These are phyloP conservation scores for Orchestes rusci DNA, from an alignment of 2,888 invertebrate genomes.

Conservation along the genomic window DNA sequence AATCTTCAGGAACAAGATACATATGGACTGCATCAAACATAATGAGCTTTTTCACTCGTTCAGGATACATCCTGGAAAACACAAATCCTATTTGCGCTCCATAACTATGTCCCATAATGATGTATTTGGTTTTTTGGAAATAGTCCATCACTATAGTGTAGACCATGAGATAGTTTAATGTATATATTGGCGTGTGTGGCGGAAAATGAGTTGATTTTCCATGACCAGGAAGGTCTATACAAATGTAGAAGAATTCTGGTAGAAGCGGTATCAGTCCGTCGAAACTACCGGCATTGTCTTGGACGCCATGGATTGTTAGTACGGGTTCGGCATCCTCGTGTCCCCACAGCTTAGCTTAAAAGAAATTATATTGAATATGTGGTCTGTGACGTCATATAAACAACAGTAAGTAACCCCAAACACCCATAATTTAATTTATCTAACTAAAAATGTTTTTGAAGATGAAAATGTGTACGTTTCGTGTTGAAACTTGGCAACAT, in stretches of 20 bases:
- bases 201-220: conserved; percentile 53
- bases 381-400: not conserved
- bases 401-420: no score
- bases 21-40: conserved; percentile 42
- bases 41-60: conserved; percentile 43
- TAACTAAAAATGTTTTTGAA: no score
- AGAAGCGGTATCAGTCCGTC: conserved; percentile 50
- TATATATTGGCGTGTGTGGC: conserved; percentile 35
- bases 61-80: conserved; percentile 43
- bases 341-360: conserved; percentile 56
- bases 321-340: conserved; percentile 48
- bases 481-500: no score
- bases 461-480: no score
- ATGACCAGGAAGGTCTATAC: conserved; percentile 54
- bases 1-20: conserved; percentile 26
- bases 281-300: conserved; percentile 55
- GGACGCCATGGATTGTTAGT: conserved; percentile 52
- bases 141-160: conserved; percentile 34
- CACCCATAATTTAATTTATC: no score
- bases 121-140: conserved; percentile 36
- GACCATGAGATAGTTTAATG: conserved; percentile 43
- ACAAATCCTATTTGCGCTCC: conserved; percentile 46
- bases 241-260: conserved; percentile 45
- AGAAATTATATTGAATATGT: conserved; percentile 1
- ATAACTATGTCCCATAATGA: conserved; percentile 42